These are phyloP conservation scores for Thamnophis sirtalis DNA, from an alignment of 2,113 vertebrate species.

Conservation along the genomic window DNA sequence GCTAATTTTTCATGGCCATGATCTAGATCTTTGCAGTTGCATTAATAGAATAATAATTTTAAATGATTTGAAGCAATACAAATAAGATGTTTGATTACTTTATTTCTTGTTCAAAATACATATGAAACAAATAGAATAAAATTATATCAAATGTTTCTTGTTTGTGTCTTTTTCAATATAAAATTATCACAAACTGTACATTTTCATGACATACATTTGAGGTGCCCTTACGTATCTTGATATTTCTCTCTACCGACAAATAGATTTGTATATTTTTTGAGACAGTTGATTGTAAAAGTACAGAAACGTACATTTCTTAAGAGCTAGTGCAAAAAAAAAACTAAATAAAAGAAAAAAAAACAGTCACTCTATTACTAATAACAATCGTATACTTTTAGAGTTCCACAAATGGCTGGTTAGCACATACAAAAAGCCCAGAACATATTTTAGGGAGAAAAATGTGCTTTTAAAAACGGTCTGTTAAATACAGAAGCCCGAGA, in stretches of 20 bases:
- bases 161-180: slow-evolving; percentile 82
- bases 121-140: slow-evolving; percentile 88
- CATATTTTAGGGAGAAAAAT: slow-evolving; percentile 56
- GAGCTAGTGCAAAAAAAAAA: slow-evolving; percentile 66
- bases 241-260: slow-evolving; percentile 74
- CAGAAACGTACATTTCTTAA: slow-evolving; percentile 71
- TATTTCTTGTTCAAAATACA: slow-evolving; percentile 93
- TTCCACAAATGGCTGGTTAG: slow-evolving; percentile 81
- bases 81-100: slow-evolving; percentile 64
- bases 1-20: not conserved
- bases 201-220: slow-evolving; percentile 77
- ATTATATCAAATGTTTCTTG: slow-evolving; percentile 84
- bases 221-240: slow-evolving; percentile 75
- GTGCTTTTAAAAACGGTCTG: slow-evolving; percentile 43
- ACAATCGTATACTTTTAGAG: slow-evolving; percentile 68
- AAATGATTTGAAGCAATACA: slow-evolving; percentile 30
- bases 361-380: slow-evolving; percentile 71
- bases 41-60: not conserved
- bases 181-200: slow-evolving; percentile 99
- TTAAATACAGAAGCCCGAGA: slow-evolving; percentile 65
- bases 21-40: not conserved
- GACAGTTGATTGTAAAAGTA: slow-evolving; percentile 76
- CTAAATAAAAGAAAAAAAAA: not conserved
- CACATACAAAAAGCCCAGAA: slow-evolving; percentile 77
- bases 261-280: slow-evolving; percentile 71